Evolutionary conservation across 30 jellyfish, hydroid and myxozoan species (phyloP).

Genomic region (Sanderia malayensis): DNA sequence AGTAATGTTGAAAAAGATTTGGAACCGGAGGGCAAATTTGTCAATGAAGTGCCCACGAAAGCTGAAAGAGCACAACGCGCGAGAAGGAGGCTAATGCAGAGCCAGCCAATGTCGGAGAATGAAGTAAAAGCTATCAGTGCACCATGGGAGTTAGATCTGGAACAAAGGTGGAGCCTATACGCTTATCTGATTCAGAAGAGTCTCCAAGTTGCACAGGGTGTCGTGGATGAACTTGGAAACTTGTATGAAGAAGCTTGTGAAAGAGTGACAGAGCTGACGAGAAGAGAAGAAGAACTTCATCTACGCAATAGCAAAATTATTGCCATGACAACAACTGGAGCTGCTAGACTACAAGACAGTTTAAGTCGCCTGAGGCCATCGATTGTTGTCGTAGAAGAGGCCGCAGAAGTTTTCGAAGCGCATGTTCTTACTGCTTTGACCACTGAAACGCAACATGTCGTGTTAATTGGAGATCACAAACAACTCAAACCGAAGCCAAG

Average conservation of each 20-base stretch:
- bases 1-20: not conserved
- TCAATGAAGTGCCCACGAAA: constrained; percentile 33
- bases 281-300: constrained; percentile 47
- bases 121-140: constrained; percentile 40
- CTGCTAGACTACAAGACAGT: constrained; percentile 56
- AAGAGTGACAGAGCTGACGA: constrained; percentile 38
- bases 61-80: constrained; percentile 27
- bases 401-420: constrained; percentile 97
- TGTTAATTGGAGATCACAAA: constrained; percentile 93
- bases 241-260: constrained; percentile 66
- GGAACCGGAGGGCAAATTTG: constrained; percentile 29
- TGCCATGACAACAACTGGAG: constrained; percentile 91
- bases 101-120: constrained; percentile 47
- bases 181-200: constrained; percentile 31
- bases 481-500: constrained; percentile 80
- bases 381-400: constrained; percentile 81
- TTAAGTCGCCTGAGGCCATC: constrained; percentile 61
- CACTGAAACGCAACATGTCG: constrained; percentile 65
- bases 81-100: constrained; percentile 4
- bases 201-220: not conserved
- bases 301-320: constrained; percentile 44
- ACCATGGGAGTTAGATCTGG: constrained; percentile 51
- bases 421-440: constrained; percentile 69
- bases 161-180: constrained; percentile 68
- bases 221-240: constrained; percentile 2